These are phyloP conservation scores for Emydocephalus ijimae DNA, from an alignment of 2,113 vertebrate species.

Conservation along the genomic window DNA sequence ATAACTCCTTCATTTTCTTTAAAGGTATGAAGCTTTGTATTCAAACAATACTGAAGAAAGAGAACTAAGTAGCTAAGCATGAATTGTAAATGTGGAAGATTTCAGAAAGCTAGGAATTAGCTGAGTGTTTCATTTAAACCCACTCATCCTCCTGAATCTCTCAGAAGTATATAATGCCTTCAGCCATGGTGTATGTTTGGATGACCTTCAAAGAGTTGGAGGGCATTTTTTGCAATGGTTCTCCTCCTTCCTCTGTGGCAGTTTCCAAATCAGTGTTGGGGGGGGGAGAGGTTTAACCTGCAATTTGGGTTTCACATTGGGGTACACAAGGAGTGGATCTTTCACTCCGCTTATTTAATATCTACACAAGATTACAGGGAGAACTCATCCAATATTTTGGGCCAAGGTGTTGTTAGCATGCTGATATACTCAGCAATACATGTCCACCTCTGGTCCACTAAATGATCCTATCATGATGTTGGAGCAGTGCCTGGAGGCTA, in stretches of 20 bases:
- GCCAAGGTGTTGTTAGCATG: not conserved
- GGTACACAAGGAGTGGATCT: not conserved
- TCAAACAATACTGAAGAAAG: not conserved
- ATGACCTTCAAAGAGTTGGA: not conserved
- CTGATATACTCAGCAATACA: not conserved
- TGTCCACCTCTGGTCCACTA: not conserved
- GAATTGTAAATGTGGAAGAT: not conserved
- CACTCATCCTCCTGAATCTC: not conserved
- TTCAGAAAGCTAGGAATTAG: not conserved
- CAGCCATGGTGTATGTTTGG: not conserved
- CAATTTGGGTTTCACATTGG: not conserved
- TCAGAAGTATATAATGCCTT: not conserved
- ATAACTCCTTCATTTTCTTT: constrained; percentile 23
- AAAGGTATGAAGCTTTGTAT: constrained; percentile 21
- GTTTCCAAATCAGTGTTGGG: not conserved
- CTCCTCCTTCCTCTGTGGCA: not conserved
- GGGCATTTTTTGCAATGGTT: not conserved
- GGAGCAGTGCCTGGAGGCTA: not conserved
- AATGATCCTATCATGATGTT: not conserved
- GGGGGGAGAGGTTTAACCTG: not conserved
- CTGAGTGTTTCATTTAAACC: not conserved
- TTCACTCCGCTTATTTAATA: not conserved
- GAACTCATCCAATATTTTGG: not conserved
- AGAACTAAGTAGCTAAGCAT: not conserved
- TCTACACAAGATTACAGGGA: not conserved